Base-by-base conservation (phyloP, 2,797 vertebrate species). In the Thunnus albacares region DNA sequence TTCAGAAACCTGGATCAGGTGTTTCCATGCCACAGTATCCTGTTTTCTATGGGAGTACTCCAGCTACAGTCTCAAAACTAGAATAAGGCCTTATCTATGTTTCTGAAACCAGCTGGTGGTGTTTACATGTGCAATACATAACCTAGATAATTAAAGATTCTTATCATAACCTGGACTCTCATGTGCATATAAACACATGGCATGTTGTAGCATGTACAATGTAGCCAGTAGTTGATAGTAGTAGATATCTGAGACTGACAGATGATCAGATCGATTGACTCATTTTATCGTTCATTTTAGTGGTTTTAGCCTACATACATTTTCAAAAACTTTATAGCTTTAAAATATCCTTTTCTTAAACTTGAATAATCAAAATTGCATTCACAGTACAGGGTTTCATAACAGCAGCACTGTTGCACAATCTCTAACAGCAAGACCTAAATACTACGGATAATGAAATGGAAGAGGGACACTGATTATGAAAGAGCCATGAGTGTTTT, bases 381-480 rank as follows among this genome's bases (percentile, higher is more conserved):
- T n/a, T 61, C n/a, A 17, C 17, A 11, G 7, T 17, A 26, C 43
- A 26, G 24, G 14, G 6, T 41, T 61, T 22, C n/a, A 26, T 43
- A 43, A 26, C 22, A 43, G 12, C 47, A 57, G 5, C 13, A 24
- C 14, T 15, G 41, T 56, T 65, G 20, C 26, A 30, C 12, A 58
- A 33, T 35, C 6, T 70, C 1, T 62, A 38, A 67, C 18, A 35
- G 38, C 14, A 59, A 79, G 2, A 68, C 22, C 11, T 12, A 45
- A 22, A 51, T 7, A 28, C 9, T 17, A 33, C 24, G 12, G 28
- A 18, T 51, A n/a, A 58, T 41, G 41, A 66, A 62, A 69, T 12
- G 7, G 24, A 69, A 28, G 24, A 53, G 6, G 22, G 47, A 66
- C 14, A 41, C 7, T 43, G 68, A 71, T 83, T 72, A 49, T 60